Percentiles rank a stretch among this genome's conserved stretches.
phyloP scores from a whole-genome alignment of 2,888 invertebrate species.

The Rhimphoctona megacephalus region DNA sequence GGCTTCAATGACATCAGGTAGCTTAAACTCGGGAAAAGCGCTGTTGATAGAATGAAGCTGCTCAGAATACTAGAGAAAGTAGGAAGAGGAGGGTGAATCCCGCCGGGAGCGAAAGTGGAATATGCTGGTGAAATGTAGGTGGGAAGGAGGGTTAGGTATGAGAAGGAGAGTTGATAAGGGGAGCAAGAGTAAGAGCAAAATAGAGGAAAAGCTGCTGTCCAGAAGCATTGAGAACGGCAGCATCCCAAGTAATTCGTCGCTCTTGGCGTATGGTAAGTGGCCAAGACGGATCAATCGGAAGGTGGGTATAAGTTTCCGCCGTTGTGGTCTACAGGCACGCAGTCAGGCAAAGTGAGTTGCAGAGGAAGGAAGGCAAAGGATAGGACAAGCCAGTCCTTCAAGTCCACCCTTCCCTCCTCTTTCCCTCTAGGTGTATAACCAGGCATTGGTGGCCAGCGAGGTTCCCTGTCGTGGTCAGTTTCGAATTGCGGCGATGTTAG shows the following conservation, averaged over 20 bases:
- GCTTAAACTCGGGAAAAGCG: conserved; percentile 21
- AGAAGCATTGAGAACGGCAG: conserved; percentile 71
- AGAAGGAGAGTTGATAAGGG: conserved; percentile 33
- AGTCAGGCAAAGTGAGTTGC: conserved; percentile 58
- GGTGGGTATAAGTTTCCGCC: conserved; percentile 84
- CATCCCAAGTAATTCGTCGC: conserved; percentile 81
- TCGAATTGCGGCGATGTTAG: conserved; percentile 84
- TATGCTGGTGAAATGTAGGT: conserved; percentile 35
- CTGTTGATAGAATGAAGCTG: conserved; percentile 53
- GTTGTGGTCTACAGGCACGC: conserved; percentile 78
- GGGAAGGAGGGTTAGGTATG: conserved; percentile 14
- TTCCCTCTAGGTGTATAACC: conserved; percentile 56
- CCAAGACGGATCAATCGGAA: conserved; percentile 84
- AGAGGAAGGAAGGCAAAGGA: conserved; percentile 54
- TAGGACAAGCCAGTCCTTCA: conserved; percentile 49
- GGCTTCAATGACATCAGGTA: conserved; percentile 28
- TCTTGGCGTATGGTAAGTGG: conserved; percentile 83
- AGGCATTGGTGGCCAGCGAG: conserved; percentile 73
- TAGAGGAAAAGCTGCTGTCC: conserved; percentile 50
- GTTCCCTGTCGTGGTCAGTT: conserved; percentile 84
- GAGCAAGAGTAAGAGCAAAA: conserved; percentile 46
- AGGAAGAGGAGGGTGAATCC: neutral
- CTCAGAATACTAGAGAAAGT: conserved; percentile 14
- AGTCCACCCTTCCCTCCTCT: conserved; percentile 15
- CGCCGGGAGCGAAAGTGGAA: conserved; percentile 15